Conservation (phyloP, 2,113 vertebrate genomes). For the Atractosteus spatula region DNA sequence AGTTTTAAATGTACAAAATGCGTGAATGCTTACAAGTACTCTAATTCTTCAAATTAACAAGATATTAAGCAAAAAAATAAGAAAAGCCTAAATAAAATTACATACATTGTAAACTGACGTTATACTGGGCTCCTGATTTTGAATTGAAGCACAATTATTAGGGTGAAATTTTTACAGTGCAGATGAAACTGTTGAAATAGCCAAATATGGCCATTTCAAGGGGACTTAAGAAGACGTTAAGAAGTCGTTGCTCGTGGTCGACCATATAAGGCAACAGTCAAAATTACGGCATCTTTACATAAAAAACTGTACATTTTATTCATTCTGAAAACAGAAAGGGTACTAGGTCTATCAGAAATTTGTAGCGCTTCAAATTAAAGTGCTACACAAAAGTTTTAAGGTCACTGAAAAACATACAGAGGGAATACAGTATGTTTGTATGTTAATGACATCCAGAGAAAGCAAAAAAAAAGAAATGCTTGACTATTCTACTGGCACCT, state of each 20-base stretch:
- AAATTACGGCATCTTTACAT: constrained; percentile 3
- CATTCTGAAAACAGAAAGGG: not conserved
- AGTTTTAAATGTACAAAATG: too few species aligned
- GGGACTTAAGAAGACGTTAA: not conserved
- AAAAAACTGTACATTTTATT: not conserved
- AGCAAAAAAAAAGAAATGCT: not conserved
- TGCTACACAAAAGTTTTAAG: not conserved
- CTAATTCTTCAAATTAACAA: not conserved
- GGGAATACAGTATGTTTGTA: not conserved
- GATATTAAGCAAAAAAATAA: not conserved
- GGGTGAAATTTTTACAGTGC: not conserved
- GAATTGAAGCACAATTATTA: not conserved
- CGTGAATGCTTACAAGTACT: not conserved
- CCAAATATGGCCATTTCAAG: constrained; percentile 4
- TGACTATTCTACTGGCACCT: too few species aligned
- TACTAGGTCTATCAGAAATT: not conserved
- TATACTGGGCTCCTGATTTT: too few species aligned
- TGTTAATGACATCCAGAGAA: constrained; percentile 1
- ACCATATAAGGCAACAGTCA: constrained; percentile 3
- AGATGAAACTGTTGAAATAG: not conserved
- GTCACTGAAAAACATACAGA: not conserved
- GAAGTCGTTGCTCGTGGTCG: not conserved
- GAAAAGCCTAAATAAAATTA: too few species aligned
- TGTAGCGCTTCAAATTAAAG: too few species aligned
- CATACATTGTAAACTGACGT: too few species aligned